Base-by-base conservation (phyloP, 23 tunicate genomes). In the Trididemnum clinides region DNA sequence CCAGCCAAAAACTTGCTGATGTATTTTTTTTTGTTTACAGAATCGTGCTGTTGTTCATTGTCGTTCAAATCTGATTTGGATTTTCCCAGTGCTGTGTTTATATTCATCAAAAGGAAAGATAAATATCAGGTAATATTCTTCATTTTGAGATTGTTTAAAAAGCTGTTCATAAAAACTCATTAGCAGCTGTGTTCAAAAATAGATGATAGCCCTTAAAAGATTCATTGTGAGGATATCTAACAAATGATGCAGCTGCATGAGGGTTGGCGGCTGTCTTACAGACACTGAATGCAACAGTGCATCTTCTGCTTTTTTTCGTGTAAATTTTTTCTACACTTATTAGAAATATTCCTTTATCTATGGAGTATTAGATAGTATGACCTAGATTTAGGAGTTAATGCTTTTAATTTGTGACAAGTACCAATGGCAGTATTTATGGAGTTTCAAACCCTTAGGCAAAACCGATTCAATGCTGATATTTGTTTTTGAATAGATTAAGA, bases 21-120 rank as follows among this genome's bases (percentile, higher is more conserved):
- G n/a, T n/a, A n/a, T n/a, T n/a, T n/a, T n/a, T n/a, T n/a, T n/a
- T 59, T 59, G 69, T 30, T 66, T 66, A 28, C 75, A 66, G 75
- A 29, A 3, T 66, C 75, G 5, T 66, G 75, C 22, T 66, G 75
- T 23, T 29, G 37, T 66, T 23, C 31, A 5, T 37, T 66, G 12
- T 37, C 75, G 7, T 37, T 32, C 37, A n/a, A 66, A 10, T 6
- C 37, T 32, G 22, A 3, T 6, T 32, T 23, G 10, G 75, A 66
- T 4, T 32, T 2, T 32, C 36, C 75, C 6, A 66, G 31, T n/a
- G 36, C 37, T 30, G 37, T 66, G 7, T 66, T 66, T 31, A 7
- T 66, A 6, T 29, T 66, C 75, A 20, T 66, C 75, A 66, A 66
- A 37, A 20, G 31, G 7, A 29, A 5, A 6, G 37, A 31, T n/a